Evolutionary conservation across 2,113 vertebrate genomes (phyloP).

Genomic region (Penelope pileata): DNA sequence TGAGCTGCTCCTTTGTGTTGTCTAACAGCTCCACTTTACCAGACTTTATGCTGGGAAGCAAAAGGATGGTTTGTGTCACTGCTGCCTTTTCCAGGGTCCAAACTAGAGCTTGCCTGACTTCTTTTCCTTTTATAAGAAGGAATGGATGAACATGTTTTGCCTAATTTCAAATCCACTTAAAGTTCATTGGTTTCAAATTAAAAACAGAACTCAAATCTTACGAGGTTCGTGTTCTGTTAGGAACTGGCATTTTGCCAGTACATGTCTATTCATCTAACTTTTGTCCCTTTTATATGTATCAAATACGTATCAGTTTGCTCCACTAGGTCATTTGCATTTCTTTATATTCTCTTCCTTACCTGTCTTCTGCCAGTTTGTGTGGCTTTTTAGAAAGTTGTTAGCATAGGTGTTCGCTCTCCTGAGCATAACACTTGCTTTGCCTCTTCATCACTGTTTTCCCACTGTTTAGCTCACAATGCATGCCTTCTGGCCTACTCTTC

Average conservation of each 20-base stretch:
- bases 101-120: background rate
- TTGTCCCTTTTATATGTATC: background rate
- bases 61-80: background rate
- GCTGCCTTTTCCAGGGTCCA: background rate
- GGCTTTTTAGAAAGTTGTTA: background rate
- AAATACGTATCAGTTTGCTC: background rate
- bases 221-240: conserved; percentile 2
- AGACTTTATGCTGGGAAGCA: background rate
- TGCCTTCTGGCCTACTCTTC: background rate
- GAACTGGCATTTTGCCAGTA: conserved; percentile 26
- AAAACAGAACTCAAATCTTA: conserved; percentile 46
- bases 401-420: background rate
- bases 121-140: background rate
- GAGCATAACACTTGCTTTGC: background rate
- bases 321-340: background rate
- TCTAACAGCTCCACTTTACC: background rate
- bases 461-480: background rate
- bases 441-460: background rate
- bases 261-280: conserved; percentile 29
- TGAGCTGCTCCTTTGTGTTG: background rate
- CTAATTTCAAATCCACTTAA: conserved; percentile 60
- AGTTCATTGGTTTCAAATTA: conserved; percentile 55
- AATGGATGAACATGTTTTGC: conserved; percentile 5
- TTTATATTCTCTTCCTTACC: background rate
- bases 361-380: background rate